Percentiles rank a stretch among this genome's conserved stretches.
Evolutionary conservation across 1,140 invertebrate species (phyloP).

Genomic region (Teleogryllus occipitalis): DNA sequence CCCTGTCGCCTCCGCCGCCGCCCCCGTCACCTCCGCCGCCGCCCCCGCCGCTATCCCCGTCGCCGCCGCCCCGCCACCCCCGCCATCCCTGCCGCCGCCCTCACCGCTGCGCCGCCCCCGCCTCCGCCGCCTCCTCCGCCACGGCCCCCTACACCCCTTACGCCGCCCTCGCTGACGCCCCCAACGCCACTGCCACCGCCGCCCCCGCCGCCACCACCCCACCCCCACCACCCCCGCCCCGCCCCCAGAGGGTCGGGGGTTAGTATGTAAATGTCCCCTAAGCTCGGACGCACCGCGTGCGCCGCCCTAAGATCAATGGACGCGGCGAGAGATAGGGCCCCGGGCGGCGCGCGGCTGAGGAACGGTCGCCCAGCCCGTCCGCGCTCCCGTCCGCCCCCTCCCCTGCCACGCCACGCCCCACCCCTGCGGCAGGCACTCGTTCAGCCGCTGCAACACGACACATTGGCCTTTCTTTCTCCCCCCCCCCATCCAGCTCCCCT

Average conservation of each 20-base stretch:
- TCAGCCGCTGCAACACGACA: not conserved
- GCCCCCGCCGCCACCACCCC: not conserved
- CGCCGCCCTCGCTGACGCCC: not conserved
- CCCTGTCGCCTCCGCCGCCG: no score
- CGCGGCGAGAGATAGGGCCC: not conserved
- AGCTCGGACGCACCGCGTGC: not conserved
- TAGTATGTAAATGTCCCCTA: constrained; percentile 4
- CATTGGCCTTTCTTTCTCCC: no score
- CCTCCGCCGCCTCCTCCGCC: no score
- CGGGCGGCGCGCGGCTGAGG: not conserved
- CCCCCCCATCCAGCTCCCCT: no score
- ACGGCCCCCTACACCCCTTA: not conserved
- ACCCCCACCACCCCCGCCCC: no score
- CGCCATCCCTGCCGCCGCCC: no score
- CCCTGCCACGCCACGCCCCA: no score
- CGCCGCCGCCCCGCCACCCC: no score
- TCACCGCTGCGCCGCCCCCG: no score
- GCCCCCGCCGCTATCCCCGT: no score
- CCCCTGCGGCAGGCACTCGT: not conserved
- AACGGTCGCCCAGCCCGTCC: not conserved
- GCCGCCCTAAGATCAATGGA: not conserved
- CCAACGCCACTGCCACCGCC: not conserved
- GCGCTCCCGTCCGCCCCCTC: not conserved
- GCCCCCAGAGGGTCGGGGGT: not conserved
- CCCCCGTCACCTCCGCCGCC: no score